phyloP scores from a whole-genome alignment of 2,113 vertebrate genomes.

The Eudyptes chrysolophus region DNA sequence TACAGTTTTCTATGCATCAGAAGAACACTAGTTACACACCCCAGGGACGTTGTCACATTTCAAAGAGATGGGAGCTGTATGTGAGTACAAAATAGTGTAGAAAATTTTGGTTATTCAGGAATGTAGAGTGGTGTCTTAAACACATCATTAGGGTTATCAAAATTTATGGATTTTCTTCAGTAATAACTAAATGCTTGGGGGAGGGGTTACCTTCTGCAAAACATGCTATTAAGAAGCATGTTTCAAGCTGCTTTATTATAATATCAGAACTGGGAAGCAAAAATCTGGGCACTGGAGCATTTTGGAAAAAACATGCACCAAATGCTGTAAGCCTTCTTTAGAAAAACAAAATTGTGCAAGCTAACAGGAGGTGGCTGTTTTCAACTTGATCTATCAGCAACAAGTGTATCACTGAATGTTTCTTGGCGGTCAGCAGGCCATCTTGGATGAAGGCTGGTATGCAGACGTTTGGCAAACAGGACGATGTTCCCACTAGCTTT shows the following conservation, averaged over 20 bases:
- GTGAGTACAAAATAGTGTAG: not conserved
- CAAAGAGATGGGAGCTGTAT: not conserved
- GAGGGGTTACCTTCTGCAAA: not conserved
- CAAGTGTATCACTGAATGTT: not conserved
- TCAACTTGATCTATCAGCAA: not conserved
- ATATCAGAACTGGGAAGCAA: not conserved
- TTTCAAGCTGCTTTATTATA: not conserved
- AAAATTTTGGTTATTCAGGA: not conserved
- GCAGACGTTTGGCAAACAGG: not conserved
- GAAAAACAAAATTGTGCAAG: not conserved
- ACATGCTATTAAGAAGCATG: not conserved
- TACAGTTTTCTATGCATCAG: not conserved
- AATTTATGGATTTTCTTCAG: not conserved
- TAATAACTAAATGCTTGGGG: not conserved
- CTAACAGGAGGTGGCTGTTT: not conserved
- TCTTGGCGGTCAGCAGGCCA: not conserved
- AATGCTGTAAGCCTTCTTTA: not conserved
- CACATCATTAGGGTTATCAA: not conserved
- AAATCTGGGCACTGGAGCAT: not conserved
- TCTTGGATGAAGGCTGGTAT: not conserved
- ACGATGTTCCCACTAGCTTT: not conserved
- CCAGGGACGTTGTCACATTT: not conserved
- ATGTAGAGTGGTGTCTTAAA: not conserved
- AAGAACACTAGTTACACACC: not conserved
- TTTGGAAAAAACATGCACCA: slow-evolving; percentile 9